Evolutionary conservation across 2,888 invertebrate genomes (phyloP).

Genomic region (Idaea straminata): DNA sequence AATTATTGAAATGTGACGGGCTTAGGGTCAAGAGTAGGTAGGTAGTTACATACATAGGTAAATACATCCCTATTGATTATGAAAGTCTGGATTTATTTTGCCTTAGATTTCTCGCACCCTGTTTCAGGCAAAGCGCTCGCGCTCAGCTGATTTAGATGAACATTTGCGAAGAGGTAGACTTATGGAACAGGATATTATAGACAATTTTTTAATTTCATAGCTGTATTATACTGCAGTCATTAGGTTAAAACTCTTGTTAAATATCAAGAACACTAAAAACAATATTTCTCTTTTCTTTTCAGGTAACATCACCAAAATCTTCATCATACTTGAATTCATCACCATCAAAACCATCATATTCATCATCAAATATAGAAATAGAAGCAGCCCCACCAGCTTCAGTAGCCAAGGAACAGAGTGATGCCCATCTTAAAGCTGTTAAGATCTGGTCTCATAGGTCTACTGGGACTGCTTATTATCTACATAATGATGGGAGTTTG

Average conservation of each 20-base stretch:
- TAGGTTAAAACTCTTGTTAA: neutral
- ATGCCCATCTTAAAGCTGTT: constrained; percentile 67
- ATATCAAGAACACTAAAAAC: neutral
- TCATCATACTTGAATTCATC: constrained; percentile 32
- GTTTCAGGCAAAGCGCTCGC: too few species aligned
- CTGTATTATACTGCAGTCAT: neutral
- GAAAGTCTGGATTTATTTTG: too few species aligned
- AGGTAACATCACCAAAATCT: constrained; percentile 53
- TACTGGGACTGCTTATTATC: constrained; percentile 63
- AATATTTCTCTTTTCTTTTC: constrained; percentile 28
- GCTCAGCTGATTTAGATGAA: too few species aligned
- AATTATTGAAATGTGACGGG: neutral
- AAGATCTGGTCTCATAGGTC: constrained; percentile 71
- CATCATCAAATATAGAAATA: constrained; percentile 36
- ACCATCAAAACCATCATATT: constrained; percentile 24
- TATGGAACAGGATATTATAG: too few species aligned
- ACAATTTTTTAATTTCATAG: too few species aligned
- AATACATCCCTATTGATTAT: too few species aligned
- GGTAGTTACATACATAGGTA: too few species aligned
- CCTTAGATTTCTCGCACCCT: too few species aligned
- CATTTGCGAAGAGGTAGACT: too few species aligned
- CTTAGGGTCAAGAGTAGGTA: neutral
- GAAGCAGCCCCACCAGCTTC: constrained; percentile 56
- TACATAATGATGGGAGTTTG: constrained; percentile 67
- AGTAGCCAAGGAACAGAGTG: constrained; percentile 57